phyloP scores from a whole-genome alignment of 1,140 invertebrate species.

The Oreohelix idahoensis region DNA sequence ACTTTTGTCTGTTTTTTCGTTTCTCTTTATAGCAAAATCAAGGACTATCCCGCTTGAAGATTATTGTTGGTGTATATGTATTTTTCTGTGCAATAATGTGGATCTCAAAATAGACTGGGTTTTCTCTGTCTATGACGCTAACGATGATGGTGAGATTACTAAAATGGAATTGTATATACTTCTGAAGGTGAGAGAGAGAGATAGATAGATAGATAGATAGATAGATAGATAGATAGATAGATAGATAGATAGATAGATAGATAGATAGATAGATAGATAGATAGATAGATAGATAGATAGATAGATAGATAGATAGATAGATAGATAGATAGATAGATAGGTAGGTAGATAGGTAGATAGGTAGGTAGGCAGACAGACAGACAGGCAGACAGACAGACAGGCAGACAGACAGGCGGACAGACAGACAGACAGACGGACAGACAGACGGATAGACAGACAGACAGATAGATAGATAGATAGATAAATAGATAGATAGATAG shows the following conservation, averaged over 20 bases:
- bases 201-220: conserved; percentile 6
- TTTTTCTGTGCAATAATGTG: background rate
- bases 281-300: background rate
- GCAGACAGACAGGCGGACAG: no score
- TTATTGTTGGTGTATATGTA: background rate
- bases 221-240: background rate
- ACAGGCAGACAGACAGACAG: no score
- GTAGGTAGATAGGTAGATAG: no score
- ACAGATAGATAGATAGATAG: no score
- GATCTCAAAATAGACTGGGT: background rate
- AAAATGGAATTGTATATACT: conserved; percentile 6
- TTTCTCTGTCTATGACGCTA: background rate
- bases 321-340: background rate
- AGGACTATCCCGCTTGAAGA: background rate
- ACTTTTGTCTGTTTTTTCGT: background rate
- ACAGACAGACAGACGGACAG: no score
- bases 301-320: background rate
- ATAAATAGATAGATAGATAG: no score
- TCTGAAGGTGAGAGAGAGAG: background rate
- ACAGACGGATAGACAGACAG: no score
- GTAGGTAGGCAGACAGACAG: no score
- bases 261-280: conserved; percentile 1
- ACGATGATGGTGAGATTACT: background rate
- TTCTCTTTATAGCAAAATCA: background rate
- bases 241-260: conserved; percentile 18